phyloP scores from a whole-genome alignment of 2,113 vertebrate species.

The Rhynchopsitta pachyrhyncha region DNA sequence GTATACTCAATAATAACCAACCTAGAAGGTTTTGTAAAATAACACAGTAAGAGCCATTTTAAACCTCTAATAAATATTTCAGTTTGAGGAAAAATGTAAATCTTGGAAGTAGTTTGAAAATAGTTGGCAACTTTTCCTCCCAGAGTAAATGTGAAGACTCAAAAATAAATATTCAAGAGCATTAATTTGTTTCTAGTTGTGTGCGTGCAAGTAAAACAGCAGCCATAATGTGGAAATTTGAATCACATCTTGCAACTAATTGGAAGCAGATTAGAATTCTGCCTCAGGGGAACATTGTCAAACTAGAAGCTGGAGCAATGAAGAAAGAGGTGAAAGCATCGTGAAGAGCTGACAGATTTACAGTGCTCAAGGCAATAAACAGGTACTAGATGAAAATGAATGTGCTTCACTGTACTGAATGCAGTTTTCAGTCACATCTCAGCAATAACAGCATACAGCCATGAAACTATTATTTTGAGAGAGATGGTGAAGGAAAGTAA shows the following conservation, averaged over 20 bases:
- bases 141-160: slow-evolving; percentile 63
- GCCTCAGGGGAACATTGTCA: slow-evolving; percentile 85
- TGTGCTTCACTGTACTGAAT: slow-evolving; percentile 70
- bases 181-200: slow-evolving; percentile 83
- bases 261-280: slow-evolving; percentile 87
- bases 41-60: neutral
- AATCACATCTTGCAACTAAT: slow-evolving; percentile 87
- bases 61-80: neutral
- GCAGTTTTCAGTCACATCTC: slow-evolving; percentile 68
- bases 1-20: slow-evolving; percentile 9
- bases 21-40: neutral
- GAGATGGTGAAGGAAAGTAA: slow-evolving; percentile 12
- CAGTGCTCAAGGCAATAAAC: slow-evolving; percentile 82
- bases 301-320: slow-evolving; percentile 82
- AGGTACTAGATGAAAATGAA: slow-evolving; percentile 75
- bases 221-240: slow-evolving; percentile 84
- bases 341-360: slow-evolving; percentile 85
- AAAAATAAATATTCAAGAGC: slow-evolving; percentile 79
- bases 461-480: slow-evolving; percentile 71
- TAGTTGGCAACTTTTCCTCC: slow-evolving; percentile 59
- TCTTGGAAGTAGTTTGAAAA: slow-evolving; percentile 49
- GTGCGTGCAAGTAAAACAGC: slow-evolving; percentile 79
- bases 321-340: slow-evolving; percentile 83
- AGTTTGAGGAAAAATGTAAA: neutral
- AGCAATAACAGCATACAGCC: slow-evolving; percentile 63